Percentiles rank a stretch among this genome's conserved stretches.
Conservation (phyloP, 2,888 invertebrate genomes). For the Petrolisthes cinctipes region DNA sequence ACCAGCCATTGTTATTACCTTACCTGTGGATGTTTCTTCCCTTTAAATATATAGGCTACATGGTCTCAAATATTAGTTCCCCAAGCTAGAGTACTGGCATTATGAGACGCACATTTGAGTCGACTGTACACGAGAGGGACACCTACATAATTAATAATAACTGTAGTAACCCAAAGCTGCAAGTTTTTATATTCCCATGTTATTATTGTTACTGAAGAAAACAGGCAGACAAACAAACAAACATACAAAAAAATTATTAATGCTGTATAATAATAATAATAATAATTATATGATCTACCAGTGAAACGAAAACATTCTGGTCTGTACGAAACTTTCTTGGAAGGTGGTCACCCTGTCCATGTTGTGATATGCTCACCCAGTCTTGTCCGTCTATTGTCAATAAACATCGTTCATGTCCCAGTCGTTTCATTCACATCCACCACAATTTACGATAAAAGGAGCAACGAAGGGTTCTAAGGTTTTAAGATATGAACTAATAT, state of each 20-base stretch:
- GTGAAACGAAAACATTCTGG: slow-evolving; percentile 4
- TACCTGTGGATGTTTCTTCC: no score
- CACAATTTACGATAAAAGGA: neutral
- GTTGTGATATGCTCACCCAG: slow-evolving; percentile 61
- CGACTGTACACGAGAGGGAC: no score
- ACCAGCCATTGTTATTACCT: no score
- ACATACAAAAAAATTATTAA: neutral
- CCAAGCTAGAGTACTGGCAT: no score
- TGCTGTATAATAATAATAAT: neutral
- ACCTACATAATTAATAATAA: no score
- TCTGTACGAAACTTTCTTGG: slow-evolving; percentile 31
- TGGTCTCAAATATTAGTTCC: no score
- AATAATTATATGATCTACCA: neutral
- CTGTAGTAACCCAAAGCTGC: no score
- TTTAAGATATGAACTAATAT: neutral
- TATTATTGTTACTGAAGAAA: neutral
- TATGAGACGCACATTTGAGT: no score
- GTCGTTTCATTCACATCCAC: slow-evolving; percentile 5
- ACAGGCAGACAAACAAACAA: neutral
- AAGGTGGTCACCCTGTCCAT: slow-evolving; percentile 52
- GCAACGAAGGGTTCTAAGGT: neutral
- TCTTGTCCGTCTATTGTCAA: slow-evolving; percentile 63
- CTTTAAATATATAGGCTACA: no score
- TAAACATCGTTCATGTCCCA: slow-evolving; percentile 58
- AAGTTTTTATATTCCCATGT: slow-evolving; percentile 4